A percentile compares a stretch with the other conserved stretches of the same genome.
Conservation (phyloP, 1,140 invertebrate species). For the Mylabris phalerata region DNA sequence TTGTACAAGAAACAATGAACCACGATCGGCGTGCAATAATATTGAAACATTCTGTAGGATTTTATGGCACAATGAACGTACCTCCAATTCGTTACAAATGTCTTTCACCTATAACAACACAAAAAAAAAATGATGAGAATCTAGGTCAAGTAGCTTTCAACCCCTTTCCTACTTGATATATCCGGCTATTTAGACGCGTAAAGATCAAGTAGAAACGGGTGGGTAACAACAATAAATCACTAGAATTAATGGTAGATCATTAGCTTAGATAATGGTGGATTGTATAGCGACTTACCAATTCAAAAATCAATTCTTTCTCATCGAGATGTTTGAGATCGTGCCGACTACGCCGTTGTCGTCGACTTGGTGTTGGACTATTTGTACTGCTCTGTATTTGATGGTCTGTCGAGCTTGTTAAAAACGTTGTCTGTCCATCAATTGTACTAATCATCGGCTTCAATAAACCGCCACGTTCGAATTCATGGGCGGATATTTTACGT, state of each 20-base stretch:
- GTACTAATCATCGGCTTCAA: conserved; percentile 84
- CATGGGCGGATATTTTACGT: conserved; percentile 91
- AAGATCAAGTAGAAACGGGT: too few species aligned
- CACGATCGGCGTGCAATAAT: conserved; percentile 83
- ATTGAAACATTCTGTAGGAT: conserved; percentile 93
- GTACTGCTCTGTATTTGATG: conserved; percentile 29
- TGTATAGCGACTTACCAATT: conserved; percentile 60
- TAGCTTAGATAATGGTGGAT: neutral
- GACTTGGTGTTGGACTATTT: conserved; percentile 43
- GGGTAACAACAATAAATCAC: too few species aligned
- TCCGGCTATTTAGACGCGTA: too few species aligned
- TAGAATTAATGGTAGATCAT: too few species aligned
- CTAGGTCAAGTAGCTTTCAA: too few species aligned
- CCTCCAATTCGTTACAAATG: conserved; percentile 92
- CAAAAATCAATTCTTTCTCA: conserved; percentile 92
- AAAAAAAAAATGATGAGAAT: conserved; percentile 25
- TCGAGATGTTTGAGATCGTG: conserved; percentile 82
- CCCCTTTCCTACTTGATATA: too few species aligned
- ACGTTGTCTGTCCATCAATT: conserved; percentile 85
- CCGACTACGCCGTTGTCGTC: conserved; percentile 65
- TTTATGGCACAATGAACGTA: conserved; percentile 89
- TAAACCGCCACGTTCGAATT: conserved; percentile 86
- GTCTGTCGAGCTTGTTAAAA: conserved; percentile 55
- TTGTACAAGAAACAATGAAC: conserved; percentile 88
- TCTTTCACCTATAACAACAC: conserved; percentile 68